phyloP scores from a whole-genome alignment of 2,888 invertebrate species.

The Anorthoa munda region DNA sequence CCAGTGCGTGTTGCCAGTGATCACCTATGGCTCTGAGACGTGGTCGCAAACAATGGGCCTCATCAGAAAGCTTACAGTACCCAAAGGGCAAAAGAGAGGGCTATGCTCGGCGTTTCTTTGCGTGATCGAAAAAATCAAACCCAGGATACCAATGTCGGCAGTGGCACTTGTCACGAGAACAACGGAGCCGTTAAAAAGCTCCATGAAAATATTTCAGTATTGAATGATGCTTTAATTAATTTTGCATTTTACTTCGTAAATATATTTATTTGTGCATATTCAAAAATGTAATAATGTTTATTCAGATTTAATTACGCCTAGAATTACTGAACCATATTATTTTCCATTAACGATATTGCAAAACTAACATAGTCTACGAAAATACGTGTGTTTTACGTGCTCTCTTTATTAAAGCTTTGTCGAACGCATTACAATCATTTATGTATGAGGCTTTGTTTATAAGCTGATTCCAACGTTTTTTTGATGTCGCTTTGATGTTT shows the following conservation, averaged over 20 bases:
- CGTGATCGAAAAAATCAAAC: too few species aligned
- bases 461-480: conserved; percentile 37
- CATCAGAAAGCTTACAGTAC: too few species aligned
- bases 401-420: conserved; percentile 15
- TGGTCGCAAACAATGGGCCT: too few species aligned
- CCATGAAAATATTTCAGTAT: neutral
- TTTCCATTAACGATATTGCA: conserved; percentile 15
- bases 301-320: conserved; percentile 25
- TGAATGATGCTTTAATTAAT: neutral
- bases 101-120: too few species aligned
- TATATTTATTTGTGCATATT: neutral
- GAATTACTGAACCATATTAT: conserved; percentile 12
- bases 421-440: conserved; percentile 23
- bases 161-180: too few species aligned
- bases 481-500: conserved; percentile 20
- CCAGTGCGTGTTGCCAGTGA: too few species aligned
- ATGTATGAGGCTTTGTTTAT: conserved; percentile 33
- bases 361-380: conserved; percentile 19
- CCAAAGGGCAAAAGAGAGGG: too few species aligned
- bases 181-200: too few species aligned
- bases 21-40: too few species aligned
- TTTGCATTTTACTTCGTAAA: neutral
- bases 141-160: too few species aligned
- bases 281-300: conserved; percentile 13
- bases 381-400: conserved; percentile 15